phyloP scores from a whole-genome alignment of 2,888 invertebrate species.

The Campoplex nolae region DNA sequence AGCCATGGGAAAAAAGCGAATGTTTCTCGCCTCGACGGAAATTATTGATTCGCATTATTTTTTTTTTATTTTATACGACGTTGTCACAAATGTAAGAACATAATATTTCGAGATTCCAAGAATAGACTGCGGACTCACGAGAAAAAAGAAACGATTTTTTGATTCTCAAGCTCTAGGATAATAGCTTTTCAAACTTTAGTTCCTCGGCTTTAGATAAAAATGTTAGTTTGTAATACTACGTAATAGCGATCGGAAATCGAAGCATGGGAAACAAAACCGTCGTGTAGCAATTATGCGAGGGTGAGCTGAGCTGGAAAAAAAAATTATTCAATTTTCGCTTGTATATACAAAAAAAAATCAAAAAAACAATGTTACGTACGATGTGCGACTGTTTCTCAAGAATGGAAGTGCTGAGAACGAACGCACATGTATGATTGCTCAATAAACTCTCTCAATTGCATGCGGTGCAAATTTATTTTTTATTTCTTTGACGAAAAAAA shows the following conservation, averaged over 20 bases:
- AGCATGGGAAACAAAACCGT: background rate
- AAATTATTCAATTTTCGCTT: background rate
- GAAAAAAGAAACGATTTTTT: background rate
- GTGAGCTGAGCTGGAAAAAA: background rate
- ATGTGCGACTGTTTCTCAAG: background rate
- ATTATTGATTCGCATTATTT: background rate
- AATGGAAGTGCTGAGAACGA: slow-evolving; percentile 1
- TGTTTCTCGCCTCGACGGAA: background rate
- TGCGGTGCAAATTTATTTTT: background rate
- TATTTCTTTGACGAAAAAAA: background rate
- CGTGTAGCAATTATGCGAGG: background rate
- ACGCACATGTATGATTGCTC: background rate
- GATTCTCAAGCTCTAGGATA: background rate
- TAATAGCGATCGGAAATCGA: background rate
- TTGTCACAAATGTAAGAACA: background rate
- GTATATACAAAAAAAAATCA: background rate
- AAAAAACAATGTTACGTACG: background rate
- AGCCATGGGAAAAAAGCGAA: background rate
- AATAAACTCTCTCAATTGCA: background rate
- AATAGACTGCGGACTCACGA: background rate
- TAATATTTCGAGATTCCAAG: too few species aligned
- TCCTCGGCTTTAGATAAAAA: background rate
- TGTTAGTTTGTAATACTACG: background rate
- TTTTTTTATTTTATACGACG: background rate
- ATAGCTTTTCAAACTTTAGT: slow-evolving; percentile 15